phyloP scores from a whole-genome alignment of 2,113 vertebrate species.

The Salvelinus alpinus region DNA sequence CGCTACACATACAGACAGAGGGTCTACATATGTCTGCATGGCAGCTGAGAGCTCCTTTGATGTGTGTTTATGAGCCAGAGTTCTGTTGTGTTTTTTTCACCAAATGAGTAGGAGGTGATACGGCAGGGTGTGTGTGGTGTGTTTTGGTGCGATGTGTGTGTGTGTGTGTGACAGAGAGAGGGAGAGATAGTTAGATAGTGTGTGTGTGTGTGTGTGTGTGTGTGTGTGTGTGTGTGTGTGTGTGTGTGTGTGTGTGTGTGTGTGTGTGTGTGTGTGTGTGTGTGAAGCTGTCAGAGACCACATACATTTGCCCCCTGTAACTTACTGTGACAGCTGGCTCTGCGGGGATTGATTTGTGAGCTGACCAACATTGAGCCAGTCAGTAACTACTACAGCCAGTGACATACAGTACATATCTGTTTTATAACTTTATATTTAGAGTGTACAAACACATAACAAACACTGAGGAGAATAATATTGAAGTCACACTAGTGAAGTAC shows the following conservation, averaged over 20 bases:
- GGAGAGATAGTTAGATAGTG: conserved; percentile 25
- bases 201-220: conserved; percentile 61
- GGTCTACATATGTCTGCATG: conserved; percentile 22
- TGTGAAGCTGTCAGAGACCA: conserved; percentile 59
- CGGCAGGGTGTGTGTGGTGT: conserved; percentile 27
- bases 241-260: conserved; percentile 33
- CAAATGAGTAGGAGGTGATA: conserved; percentile 19
- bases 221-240: conserved; percentile 40
- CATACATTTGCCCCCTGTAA: conserved; percentile 34
- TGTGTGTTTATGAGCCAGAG: conserved; percentile 32
- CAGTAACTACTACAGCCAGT: too few species aligned
- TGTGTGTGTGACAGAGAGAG: conserved; percentile 1
- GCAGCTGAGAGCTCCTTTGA: conserved; percentile 35
- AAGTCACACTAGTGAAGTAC: too few species aligned
- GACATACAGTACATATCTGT: too few species aligned
- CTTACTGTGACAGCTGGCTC: conserved; percentile 56
- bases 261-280: conserved; percentile 41
- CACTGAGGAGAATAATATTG: too few species aligned
- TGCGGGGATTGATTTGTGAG: conserved; percentile 1
- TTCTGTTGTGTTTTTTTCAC: conserved; percentile 30
- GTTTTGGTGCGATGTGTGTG: neutral
- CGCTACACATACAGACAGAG: conserved; percentile 1
- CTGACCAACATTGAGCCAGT: conserved; percentile 20
- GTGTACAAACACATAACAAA: too few species aligned
- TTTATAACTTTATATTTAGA: too few species aligned